phyloP scores from a whole-genome alignment of 2,888 invertebrate genomes.

The Coenonympha glycerion region DNA sequence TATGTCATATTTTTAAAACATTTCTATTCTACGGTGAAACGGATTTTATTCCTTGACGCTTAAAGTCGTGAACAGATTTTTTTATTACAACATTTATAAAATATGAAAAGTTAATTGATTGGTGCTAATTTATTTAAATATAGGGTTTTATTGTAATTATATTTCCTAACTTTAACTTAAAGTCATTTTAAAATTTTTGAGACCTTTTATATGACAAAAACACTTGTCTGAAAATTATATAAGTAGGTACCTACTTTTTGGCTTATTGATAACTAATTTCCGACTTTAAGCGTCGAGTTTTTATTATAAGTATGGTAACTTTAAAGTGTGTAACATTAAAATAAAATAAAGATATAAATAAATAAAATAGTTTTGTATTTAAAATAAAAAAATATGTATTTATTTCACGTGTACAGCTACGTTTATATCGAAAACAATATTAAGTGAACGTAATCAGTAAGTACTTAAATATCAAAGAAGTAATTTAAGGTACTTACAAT shows the following conservation, averaged over 20 bases:
- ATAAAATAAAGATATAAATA: conserved; percentile 10
- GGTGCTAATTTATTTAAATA: not conserved
- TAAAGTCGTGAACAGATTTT: not conserved
- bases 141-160: not conserved
- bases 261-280: no score
- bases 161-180: not conserved
- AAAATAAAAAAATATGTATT: conserved; percentile 18
- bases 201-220: no score
- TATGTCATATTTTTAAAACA: not conserved
- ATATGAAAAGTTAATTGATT: not conserved
- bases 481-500: conserved; percentile 17
- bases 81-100: not conserved
- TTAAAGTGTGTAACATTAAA: conserved; percentile 2
- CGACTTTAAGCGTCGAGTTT: conserved; percentile 3
- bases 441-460: not conserved
- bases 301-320: not conserved
- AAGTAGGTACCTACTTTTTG: no score
- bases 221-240: no score
- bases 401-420: conserved; percentile 15
- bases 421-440: not conserved
- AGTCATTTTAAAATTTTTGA: not conserved
- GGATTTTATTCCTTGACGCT: not conserved
- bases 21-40: not conserved
- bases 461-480: conserved; percentile 7
- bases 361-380: conserved; percentile 16